Conservation (phyloP, 2,888 invertebrate species). For the Sinodicranocentrus sp. region DNA sequence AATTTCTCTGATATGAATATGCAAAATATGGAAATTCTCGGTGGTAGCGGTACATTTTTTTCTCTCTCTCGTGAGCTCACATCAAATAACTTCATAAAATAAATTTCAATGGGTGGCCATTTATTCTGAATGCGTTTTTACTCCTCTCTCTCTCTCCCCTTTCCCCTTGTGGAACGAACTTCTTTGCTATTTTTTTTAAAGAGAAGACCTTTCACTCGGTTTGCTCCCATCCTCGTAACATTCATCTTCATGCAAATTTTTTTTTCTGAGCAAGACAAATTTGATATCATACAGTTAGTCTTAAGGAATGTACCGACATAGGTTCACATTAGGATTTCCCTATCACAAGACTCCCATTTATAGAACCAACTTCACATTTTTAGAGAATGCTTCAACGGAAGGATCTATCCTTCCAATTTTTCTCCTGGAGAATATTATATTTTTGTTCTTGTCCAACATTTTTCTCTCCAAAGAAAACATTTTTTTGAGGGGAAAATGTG, state of each 20-base stretch:
- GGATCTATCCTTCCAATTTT: too few species aligned
- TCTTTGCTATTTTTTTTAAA: conserved; percentile 2
- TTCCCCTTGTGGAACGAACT: neutral
- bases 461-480: too few species aligned
- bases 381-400: too few species aligned
- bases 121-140: conserved; percentile 24
- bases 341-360: too few species aligned
- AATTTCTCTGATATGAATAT: conserved; percentile 40
- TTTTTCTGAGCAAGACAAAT: conserved; percentile 35
- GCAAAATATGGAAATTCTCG: conserved; percentile 35
- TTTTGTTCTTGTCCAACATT: too few species aligned
- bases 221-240: conserved; percentile 22
- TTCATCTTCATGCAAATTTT: conserved; percentile 47
- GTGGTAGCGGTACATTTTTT: neutral
- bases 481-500: too few species aligned
- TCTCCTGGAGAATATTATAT: too few species aligned
- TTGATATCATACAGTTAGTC: neutral
- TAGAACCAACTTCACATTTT: too few species aligned
- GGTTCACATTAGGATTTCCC: too few species aligned
- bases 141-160: conserved; percentile 4
- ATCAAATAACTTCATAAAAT: conserved; percentile 59
- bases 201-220: conserved; percentile 38
- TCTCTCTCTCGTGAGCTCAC: conserved; percentile 3
- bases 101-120: conserved; percentile 58
- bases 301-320: neutral